Base-by-base conservation (phyloP, 2,797 vertebrate species). In the Spinus olivaceus region DNA sequence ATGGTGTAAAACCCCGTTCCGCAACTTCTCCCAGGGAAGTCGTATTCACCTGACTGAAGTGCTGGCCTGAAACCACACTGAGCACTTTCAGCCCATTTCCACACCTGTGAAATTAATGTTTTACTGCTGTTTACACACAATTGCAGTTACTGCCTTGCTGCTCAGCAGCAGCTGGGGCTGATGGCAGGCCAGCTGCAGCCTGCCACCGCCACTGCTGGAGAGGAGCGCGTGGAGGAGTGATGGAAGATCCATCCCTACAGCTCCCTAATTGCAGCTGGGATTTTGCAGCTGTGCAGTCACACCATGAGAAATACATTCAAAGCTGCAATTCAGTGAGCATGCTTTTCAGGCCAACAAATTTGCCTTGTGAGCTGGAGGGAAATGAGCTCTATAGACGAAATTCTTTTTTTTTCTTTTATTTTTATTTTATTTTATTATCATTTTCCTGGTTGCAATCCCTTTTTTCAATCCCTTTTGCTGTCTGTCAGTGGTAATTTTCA, bases 221-320 rank as follows among this genome's bases (percentile, higher is more conserved):
- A 64, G 94, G 13, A 27, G 77, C 51, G n/a, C 16, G 44, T 33
- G 67, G 11, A 95, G 91, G 91, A 89, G 71, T 90, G 96, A 96
- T 85, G 14, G 42, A 92, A 81, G 59, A 88, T 73, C 88, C 84
- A 95, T 85, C 74, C 96, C 47, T 66, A 33, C 69, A 24, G 74
- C 47, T 85, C 56, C 81, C 95, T 97, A 94, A 97, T 96, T 94
- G 97, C 96, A 97, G 93, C 90, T 97, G 94, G 95, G 86, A 83
- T 57, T 79, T 93, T 97, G 97, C 97, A 98, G 98, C 97, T 97
- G 97, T 92, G 91, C 91, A 96, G 91, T 95, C 93, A 90, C 87
- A 93, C 94, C 73, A 63, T 27, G 82, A 97, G 96, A 92, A 87
- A 93, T 56, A 94, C 67, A 89, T 93, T 96, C 93, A 86, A 8